Conservation (phyloP, 2,888 invertebrate species). For the Andrena bucephala region DNA sequence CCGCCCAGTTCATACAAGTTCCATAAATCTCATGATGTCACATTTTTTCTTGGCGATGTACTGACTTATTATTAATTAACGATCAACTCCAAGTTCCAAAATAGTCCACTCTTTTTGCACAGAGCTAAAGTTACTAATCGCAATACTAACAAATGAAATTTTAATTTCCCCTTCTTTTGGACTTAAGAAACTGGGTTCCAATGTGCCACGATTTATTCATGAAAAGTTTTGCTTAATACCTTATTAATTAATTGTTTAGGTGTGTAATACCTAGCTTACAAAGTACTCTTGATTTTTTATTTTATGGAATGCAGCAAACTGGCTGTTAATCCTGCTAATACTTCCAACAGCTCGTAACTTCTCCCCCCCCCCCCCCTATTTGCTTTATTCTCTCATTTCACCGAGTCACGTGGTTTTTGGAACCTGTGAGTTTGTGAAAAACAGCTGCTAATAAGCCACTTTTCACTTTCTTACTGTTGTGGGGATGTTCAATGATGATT, state of each 20-base stretch:
- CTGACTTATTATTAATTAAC: no score
- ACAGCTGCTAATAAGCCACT: conserved; percentile 8
- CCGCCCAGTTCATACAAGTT: no score
- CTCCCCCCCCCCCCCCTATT: background rate
- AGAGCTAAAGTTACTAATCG: no score
- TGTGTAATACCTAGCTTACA: background rate
- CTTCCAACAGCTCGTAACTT: background rate
- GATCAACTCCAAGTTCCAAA: no score
- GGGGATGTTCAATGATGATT: conserved; percentile 37
- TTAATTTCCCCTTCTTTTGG: no score
- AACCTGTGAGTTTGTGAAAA: conserved; percentile 22
- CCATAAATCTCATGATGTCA: no score
- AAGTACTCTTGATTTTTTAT: background rate
- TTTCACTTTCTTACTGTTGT: conserved; percentile 1
- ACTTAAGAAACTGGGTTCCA: no score
- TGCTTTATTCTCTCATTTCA: background rate
- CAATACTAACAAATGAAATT: no score
- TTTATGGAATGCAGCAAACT: background rate
- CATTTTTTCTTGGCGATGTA: no score
- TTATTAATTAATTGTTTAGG: background rate
- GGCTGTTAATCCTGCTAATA: background rate
- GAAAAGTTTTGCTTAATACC: background rate
- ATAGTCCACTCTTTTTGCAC: no score
- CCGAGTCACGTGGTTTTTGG: conserved; percentile 5
- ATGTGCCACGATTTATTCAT: background rate